Evolutionary conservation across 2,888 invertebrate species (phyloP).

Genomic region (Athetis lepigone): DNA sequence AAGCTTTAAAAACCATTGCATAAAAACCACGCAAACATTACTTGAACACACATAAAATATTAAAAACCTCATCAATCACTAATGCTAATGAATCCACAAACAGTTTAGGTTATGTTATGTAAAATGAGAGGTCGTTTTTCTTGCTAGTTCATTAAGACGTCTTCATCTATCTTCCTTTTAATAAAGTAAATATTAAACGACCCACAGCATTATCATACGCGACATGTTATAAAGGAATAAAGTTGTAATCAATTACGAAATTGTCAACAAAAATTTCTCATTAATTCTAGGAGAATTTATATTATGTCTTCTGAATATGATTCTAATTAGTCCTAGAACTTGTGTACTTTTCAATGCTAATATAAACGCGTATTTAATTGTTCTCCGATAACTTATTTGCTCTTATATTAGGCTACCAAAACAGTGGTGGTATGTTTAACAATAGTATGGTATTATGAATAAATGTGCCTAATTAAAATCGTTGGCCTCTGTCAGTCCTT

Average conservation of each 20-base stretch:
- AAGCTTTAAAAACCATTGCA: slow-evolving; percentile 17
- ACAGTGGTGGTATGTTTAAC: slow-evolving; percentile 25
- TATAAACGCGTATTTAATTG: slow-evolving; percentile 28
- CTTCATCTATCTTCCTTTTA: slow-evolving; percentile 47
- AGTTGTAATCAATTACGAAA: slow-evolving; percentile 46
- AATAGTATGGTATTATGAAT: slow-evolving; percentile 26
- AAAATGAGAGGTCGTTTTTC: slow-evolving; percentile 8
- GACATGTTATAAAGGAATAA: slow-evolving; percentile 37
- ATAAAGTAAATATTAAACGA: slow-evolving; percentile 26
- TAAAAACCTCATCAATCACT: slow-evolving; percentile 26
- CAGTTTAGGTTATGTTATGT: slow-evolving; percentile 10
- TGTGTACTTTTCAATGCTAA: slow-evolving; percentile 26
- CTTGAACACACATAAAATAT: slow-evolving; percentile 24
- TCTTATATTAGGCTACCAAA: slow-evolving; percentile 22
- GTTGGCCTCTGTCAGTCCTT: slow-evolving; percentile 19
- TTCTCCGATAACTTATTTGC: slow-evolving; percentile 31
- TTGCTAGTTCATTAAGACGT: slow-evolving; percentile 19
- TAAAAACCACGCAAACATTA: slow-evolving; percentile 1
- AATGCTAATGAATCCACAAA: slow-evolving; percentile 29
- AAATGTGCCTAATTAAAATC: slow-evolving; percentile 26
- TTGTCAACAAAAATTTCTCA: slow-evolving; percentile 38
- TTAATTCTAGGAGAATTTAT: slow-evolving; percentile 43
- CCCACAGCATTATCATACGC: slow-evolving; percentile 34
- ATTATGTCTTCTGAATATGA: slow-evolving; percentile 31
- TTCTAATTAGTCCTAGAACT: slow-evolving; percentile 39